These are phyloP conservation scores for Xestia c-nigrum DNA, from an alignment of 2,888 invertebrate species.

Conservation along the genomic window DNA sequence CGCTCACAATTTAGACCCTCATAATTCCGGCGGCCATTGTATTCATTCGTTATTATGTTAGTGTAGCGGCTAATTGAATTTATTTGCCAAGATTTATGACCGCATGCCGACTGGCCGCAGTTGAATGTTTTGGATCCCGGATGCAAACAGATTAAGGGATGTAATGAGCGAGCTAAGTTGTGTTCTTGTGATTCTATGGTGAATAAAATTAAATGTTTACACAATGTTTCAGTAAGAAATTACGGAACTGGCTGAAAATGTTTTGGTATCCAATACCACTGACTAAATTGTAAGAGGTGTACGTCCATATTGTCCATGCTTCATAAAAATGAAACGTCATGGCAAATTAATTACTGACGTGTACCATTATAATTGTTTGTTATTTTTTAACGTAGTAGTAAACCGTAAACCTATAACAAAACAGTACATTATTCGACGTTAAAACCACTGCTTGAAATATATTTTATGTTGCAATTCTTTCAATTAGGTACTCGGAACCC, in stretches of 20 bases:
- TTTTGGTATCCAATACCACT: background rate
- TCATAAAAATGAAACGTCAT: background rate
- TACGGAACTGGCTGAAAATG: no score
- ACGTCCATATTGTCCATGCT: background rate
- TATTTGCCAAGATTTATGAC: slow-evolving; percentile 66
- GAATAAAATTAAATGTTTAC: background rate
- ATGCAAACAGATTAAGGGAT: slow-evolving; percentile 37
- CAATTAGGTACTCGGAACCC: background rate
- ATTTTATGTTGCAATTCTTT: background rate
- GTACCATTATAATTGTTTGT: background rate
- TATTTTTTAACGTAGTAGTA: no score
- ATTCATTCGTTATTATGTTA: slow-evolving; percentile 70
- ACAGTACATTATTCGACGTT: background rate
- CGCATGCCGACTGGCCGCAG: slow-evolving; percentile 32
- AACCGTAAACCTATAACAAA: background rate
- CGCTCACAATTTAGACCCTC: slow-evolving; percentile 78
- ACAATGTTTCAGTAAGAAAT: background rate
- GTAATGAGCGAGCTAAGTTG: slow-evolving; percentile 1
- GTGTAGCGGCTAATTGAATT: slow-evolving; percentile 72
- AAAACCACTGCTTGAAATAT: background rate
- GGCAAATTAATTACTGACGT: background rate
- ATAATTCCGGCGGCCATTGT: slow-evolving; percentile 73
- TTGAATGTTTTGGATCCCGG: slow-evolving; percentile 37
- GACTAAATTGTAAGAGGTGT: background rate
- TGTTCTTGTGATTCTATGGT: background rate